phyloP scores from a whole-genome alignment of 2,797 vertebrate genomes.

The Calcarius lapponicus region DNA sequence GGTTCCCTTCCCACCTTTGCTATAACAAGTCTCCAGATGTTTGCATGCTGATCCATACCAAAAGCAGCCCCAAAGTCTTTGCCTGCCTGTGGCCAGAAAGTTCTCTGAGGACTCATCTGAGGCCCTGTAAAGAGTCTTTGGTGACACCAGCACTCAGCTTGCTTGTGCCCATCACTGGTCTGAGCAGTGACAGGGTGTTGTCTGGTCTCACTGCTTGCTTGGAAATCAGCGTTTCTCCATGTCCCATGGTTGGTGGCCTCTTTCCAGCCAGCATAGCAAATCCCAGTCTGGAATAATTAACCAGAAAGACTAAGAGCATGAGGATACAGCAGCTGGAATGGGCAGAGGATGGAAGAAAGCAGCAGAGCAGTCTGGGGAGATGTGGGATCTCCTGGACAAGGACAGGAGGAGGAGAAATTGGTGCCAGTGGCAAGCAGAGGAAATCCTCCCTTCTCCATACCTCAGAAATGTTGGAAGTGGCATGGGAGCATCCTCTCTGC shows the following conservation, averaged over 20 bases:
- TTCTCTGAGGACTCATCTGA: not conserved
- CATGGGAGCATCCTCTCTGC: not conserved
- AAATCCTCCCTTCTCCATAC: not conserved
- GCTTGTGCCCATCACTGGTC: rapidly evolving
- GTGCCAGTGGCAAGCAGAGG: not conserved
- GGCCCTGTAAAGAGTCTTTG: not conserved
- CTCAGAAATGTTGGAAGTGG: not conserved
- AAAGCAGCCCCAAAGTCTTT: not conserved
- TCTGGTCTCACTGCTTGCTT: not conserved
- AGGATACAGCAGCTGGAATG: not conserved
- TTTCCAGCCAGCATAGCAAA: not conserved
- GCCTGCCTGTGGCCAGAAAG: not conserved
- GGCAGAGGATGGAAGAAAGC: not conserved
- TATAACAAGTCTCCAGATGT: not conserved
- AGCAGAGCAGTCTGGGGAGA: not conserved
- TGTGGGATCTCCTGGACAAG: not conserved
- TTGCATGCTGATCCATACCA: not conserved
- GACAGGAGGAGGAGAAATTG: not conserved
- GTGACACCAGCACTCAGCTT: not conserved
- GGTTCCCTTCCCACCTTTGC: not conserved
- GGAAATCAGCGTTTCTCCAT: not conserved
- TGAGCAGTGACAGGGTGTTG: not conserved
- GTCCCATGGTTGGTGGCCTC: not conserved
- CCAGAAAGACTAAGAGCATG: not conserved
- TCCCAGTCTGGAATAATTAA: not conserved